Evolutionary conservation across 2,797 vertebrate genomes (phyloP).

Genomic region (Amblyopsis hoosieri): DNA sequence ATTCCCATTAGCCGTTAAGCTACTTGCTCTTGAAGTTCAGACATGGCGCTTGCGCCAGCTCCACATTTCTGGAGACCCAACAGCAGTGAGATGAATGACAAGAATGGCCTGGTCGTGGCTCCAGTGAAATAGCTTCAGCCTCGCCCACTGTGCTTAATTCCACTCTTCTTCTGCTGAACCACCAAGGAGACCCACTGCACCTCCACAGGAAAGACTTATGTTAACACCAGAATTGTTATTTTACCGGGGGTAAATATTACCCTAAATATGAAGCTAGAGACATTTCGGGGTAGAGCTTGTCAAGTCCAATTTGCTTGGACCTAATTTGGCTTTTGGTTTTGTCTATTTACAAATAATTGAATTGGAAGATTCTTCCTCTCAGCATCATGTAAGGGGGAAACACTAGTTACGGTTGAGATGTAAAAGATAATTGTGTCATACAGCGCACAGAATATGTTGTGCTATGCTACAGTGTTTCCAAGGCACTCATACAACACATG

Average conservation of each 20-base stretch:
- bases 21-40: slow-evolving; percentile 64
- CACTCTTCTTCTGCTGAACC: slow-evolving; percentile 17
- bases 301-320: slow-evolving; percentile 46
- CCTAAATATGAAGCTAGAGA: slow-evolving; percentile 42
- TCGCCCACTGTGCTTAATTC: slow-evolving; percentile 34
- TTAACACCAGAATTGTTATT: no score
- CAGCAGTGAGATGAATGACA: slow-evolving; percentile 51
- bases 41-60: slow-evolving; percentile 69
- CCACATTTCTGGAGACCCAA: slow-evolving; percentile 56
- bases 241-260: slow-evolving; percentile 39
- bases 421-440: slow-evolving; percentile 32
- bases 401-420: slow-evolving; percentile 26
- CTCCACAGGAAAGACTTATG: slow-evolving; percentile 14
- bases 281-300: slow-evolving; percentile 46
- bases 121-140: slow-evolving; percentile 46
- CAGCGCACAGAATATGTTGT: slow-evolving; percentile 43
- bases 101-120: slow-evolving; percentile 48
- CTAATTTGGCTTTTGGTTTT: slow-evolving; percentile 19
- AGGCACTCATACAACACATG: slow-evolving; percentile 35
- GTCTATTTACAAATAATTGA: slow-evolving; percentile 44
- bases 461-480: slow-evolving; percentile 30
- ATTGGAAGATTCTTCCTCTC: slow-evolving; percentile 46
- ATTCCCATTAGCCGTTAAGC: slow-evolving; percentile 65
- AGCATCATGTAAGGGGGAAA: slow-evolving; percentile 16
- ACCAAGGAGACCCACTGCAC: slow-evolving; percentile 24